These are phyloP conservation scores for Zophobas morio DNA, from an alignment of 1,140 invertebrate genomes.

Conservation along the genomic window DNA sequence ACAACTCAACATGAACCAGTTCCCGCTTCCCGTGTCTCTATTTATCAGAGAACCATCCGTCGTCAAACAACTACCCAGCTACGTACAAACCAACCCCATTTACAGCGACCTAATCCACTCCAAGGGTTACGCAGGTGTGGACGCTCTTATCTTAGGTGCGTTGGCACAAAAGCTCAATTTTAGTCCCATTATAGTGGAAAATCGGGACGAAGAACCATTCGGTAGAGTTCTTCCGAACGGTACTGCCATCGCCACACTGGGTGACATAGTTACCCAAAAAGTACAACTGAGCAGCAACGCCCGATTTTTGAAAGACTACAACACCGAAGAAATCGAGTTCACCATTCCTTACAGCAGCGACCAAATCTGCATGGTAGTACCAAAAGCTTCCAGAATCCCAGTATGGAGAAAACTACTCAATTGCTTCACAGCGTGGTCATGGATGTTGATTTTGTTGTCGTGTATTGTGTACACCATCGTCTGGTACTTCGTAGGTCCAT, in stretches of 20 bases:
- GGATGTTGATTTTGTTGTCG: background rate
- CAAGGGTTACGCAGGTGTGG: constrained; percentile 56
- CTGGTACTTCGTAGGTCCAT: constrained; percentile 1
- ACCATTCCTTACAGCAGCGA: constrained; percentile 64
- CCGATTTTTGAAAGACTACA: constrained; percentile 65
- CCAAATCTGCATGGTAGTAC: constrained; percentile 66
- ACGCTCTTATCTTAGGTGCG: constrained; percentile 62
- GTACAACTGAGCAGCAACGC: constrained; percentile 65
- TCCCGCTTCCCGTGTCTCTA: background rate
- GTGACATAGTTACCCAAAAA: constrained; percentile 62
- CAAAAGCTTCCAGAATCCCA: constrained; percentile 65
- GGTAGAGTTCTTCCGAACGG: constrained; percentile 62
- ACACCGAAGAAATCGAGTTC: constrained; percentile 61
- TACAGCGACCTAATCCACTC: constrained; percentile 43
- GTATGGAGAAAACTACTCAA: constrained; percentile 65
- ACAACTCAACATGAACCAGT: constrained; percentile 6
- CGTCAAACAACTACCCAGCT: background rate
- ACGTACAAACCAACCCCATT: background rate
- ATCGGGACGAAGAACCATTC: constrained; percentile 59
- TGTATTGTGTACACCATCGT: background rate
- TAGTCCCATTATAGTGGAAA: constrained; percentile 52
- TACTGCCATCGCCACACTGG: constrained; percentile 63
- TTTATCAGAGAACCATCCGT: background rate
- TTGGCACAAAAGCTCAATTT: constrained; percentile 65
- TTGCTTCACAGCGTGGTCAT: constrained; percentile 56